Base-by-base conservation (phyloP, 2,113 vertebrate species). In the Leptocoma aspasia region DNA sequence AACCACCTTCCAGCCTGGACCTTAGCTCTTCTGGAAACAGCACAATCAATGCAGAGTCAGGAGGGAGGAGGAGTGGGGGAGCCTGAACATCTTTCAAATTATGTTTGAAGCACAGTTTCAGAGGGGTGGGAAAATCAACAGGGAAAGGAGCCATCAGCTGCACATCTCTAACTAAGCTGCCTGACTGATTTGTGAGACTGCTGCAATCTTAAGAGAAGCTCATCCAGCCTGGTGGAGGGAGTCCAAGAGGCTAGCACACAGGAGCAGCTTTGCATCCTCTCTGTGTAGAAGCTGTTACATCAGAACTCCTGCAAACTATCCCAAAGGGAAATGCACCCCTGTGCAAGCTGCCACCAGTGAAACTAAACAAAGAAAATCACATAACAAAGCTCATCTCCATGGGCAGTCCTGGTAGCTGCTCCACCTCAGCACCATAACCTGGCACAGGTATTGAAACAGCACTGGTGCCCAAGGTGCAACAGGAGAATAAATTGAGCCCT, bases 401-500 rank as follows among this genome's bases (percentile, higher is more conserved):
- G 4, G 45, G 15, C 28, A 85, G 23, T 11, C 64, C 56, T 68
- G 31, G n/a, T n/a, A 76, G 53, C 65, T 72, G 57, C n/a, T 91
- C 53, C 26, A 69, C n/a, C 15, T 89, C 54, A 70, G 54, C 59
- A 84, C 33, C 37, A 10, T 24, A 39, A 77, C 21, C 31, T 81
- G 86, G 71, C 83, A 92, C 44, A 94, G 75, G 68, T 64, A 71
- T n/a, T 1, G 30, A 85, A 78, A 79, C 31, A 72, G 66, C 63
- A 63, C 14, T 87, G 85, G 80, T 39, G 41, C 78, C 70, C 68
- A 96, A 88, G 86, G 73, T 10, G 39, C 91, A 92, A 17, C 54
- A 91, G 64, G 65, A 94, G 63, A 96, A 95, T 45, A 89, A 96
- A 92, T 19, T 45, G 54, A 83, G 71, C 52, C 33, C 71, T 77